These are phyloP conservation scores for Penaeus monodon DNA, from an alignment of 2,888 invertebrate species.

Conservation along the genomic window DNA sequence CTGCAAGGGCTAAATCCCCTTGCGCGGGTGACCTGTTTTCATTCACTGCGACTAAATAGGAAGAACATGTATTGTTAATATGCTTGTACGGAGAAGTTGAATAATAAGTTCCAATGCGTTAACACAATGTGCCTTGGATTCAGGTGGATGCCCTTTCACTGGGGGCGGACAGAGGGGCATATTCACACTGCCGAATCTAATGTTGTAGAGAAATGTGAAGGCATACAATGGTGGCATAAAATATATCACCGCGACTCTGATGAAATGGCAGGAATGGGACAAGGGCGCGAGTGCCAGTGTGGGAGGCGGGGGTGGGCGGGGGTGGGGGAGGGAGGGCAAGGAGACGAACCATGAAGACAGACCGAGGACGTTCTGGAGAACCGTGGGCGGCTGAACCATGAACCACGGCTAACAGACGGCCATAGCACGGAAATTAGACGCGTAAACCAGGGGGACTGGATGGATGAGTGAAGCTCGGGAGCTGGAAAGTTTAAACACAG, in stretches of 20 bases:
- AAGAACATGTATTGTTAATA: conserved; percentile 58
- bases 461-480: too few species aligned
- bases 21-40: conserved; percentile 38
- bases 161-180: conserved; percentile 27
- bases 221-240: conserved; percentile 41
- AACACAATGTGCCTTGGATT: conserved; percentile 51
- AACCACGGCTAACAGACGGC: not conserved
- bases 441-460: not conserved
- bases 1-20: conserved; percentile 20
- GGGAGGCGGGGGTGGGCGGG: not conserved
- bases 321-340: not conserved
- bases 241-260: conserved; percentile 30
- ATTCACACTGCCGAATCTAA: conserved; percentile 28
- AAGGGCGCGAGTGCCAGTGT: conserved; percentile 12
- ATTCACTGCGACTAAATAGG: conserved; percentile 52
- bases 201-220: conserved; percentile 34
- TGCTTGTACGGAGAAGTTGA: conserved; percentile 56
- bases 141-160: conserved; percentile 48
- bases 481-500: too few species aligned
- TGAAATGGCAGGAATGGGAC: conserved; percentile 30
- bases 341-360: not conserved
- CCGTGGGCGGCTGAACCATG: not conserved
- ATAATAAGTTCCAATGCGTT: conserved; percentile 56
- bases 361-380: not conserved
- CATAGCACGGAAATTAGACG: not conserved